Evolutionary conservation across 2,113 vertebrate species (phyloP).

Genomic region (Steatornis caripensis): DNA sequence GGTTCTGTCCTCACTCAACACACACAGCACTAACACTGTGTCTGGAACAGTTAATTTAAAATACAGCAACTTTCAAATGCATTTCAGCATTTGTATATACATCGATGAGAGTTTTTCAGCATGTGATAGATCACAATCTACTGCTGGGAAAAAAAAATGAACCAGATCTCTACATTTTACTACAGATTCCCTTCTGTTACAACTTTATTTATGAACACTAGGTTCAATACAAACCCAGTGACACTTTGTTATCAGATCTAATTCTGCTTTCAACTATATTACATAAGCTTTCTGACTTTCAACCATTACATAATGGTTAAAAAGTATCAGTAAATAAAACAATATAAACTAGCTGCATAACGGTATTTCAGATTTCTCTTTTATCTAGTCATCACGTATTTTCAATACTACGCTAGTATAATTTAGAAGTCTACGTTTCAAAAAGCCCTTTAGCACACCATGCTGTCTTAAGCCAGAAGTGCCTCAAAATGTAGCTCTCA

Average conservation of each 20-base stretch:
- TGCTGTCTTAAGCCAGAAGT: background rate
- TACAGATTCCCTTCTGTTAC: background rate
- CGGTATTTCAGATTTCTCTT: background rate
- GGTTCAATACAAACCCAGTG: background rate
- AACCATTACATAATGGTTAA: background rate
- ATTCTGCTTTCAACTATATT: background rate
- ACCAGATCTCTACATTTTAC: background rate
- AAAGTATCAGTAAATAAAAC: background rate
- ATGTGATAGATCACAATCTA: background rate
- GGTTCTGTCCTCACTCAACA: background rate
- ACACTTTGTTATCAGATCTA: background rate
- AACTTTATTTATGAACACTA: background rate
- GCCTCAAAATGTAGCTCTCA: background rate
- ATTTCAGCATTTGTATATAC: background rate
- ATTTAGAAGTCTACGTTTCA: background rate
- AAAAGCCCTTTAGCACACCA: background rate
- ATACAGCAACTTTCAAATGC: background rate
- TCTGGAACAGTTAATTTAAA: background rate
- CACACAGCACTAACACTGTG: background rate
- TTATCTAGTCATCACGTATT: background rate
- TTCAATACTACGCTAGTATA: background rate
- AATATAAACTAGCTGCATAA: background rate
- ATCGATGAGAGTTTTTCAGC: background rate
- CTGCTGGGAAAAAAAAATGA: accelerated
- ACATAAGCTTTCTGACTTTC: background rate